Conservation (phyloP, 2,113 vertebrate genomes). For the Bombycilla garrulus region DNA sequence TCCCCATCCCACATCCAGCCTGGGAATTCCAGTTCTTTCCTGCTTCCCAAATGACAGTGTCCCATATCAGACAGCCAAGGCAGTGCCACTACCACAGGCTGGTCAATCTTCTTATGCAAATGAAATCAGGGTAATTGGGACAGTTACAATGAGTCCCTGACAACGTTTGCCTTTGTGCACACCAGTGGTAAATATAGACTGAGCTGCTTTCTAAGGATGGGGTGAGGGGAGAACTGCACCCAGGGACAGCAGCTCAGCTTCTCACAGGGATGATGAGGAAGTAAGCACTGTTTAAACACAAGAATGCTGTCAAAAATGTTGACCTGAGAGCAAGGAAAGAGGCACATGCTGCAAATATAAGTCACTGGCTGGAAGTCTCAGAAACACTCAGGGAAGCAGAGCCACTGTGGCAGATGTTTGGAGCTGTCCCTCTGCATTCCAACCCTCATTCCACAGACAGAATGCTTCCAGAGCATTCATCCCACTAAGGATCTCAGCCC, state of each 20-base stretch:
- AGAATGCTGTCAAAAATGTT: not conserved
- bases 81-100: not conserved
- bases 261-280: not conserved
- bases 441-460: not conserved
- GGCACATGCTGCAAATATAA: not conserved
- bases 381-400: not conserved
- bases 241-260: not conserved
- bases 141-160: not conserved
- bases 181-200: not conserved
- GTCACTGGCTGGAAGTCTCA: not conserved
- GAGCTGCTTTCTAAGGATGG: constrained; percentile 4
- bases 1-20: not conserved
- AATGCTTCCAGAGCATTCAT: not conserved
- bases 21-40: not conserved
- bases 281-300: not conserved
- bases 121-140: not conserved
- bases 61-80: not conserved
- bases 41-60: not conserved
- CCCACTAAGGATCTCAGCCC: not conserved
- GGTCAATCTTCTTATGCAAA: constrained; percentile 29
- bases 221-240: not conserved
- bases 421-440: not conserved
- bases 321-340: not conserved
- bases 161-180: constrained; percentile 20
- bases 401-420: not conserved